These are phyloP conservation scores for Ramphastos sulfuratus DNA, from an alignment of 2,113 vertebrate species.

Conservation along the genomic window DNA sequence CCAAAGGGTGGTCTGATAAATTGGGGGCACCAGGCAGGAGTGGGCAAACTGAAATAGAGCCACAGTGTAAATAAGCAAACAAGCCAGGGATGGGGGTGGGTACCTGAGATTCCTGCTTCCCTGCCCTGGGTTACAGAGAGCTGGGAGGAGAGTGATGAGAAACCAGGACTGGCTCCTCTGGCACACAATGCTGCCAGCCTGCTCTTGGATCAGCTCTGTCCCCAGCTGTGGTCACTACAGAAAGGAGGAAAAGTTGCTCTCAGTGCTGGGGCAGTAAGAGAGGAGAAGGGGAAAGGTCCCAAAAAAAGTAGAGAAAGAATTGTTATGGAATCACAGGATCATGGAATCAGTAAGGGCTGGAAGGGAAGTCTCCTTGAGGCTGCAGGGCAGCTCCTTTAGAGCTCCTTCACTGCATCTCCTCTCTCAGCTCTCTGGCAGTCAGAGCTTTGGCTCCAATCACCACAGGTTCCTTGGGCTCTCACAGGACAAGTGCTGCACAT, in stretches of 20 bases:
- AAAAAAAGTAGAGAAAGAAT: neutral
- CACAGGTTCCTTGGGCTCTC: neutral
- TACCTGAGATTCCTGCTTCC: neutral
- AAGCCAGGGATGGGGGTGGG: neutral
- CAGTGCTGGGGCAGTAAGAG: neutral
- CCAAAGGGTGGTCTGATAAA: slow-evolving; percentile 3
- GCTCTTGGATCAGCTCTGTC: neutral
- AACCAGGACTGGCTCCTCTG: neutral
- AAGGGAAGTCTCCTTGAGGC: no score
- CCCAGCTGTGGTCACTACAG: neutral
- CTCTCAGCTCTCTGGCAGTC: no score
- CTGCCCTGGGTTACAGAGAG: neutral
- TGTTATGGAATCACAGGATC: neutral
- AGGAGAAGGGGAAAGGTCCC: no score
- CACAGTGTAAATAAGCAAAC: neutral
- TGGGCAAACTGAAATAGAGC: neutral
- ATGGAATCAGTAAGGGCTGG: no score
- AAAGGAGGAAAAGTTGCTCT: neutral
- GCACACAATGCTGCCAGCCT: neutral
- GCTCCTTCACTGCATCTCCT: no score
- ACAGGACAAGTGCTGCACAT: neutral
- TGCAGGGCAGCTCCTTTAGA: no score
- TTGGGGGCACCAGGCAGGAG: neutral
- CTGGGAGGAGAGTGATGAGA: neutral
- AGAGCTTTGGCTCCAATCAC: neutral